Percentiles rank a stretch among this genome's conserved stretches.
phyloP scores from a whole-genome alignment of 2,797 vertebrate species.

The Acanthurus lineatus region DNA sequence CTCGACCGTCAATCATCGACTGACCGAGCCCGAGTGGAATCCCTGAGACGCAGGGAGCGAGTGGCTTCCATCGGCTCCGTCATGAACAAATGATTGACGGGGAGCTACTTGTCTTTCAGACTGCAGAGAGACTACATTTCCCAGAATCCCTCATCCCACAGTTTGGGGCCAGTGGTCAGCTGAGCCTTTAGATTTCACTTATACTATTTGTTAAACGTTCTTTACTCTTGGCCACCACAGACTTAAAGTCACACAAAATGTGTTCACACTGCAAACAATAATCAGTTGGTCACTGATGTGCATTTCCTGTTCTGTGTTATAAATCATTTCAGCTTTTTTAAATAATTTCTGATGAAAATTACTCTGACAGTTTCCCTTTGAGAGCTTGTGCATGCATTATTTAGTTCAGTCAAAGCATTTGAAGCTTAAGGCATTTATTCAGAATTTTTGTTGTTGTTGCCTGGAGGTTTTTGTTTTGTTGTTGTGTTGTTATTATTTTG shows the following conservation, averaged over 20 bases:
- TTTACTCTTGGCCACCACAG: neutral
- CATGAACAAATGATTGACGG: constrained; percentile 70
- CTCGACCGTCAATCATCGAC: constrained; percentile 60
- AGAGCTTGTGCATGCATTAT: too few relatives aligned
- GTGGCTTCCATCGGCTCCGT: constrained; percentile 65
- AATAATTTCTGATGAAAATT: neutral
- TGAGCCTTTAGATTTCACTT: neutral
- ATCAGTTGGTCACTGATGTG: neutral
- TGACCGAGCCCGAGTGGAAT: constrained; percentile 64
- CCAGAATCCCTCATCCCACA: neutral
- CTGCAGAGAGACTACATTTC: constrained; percentile 5
- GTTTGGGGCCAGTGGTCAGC: too few relatives aligned
- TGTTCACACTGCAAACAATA: constrained; percentile 23
- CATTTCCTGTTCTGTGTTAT: neutral
- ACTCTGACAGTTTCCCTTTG: too few relatives aligned
- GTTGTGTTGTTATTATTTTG: too few relatives aligned
- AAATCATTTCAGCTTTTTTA: neutral
- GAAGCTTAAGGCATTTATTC: too few relatives aligned
- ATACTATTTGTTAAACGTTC: neutral
- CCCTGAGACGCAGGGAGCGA: constrained; percentile 58
- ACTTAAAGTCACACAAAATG: neutral
- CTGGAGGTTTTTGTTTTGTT: too few relatives aligned
- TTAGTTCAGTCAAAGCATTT: too few relatives aligned
- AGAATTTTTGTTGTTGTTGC: too few relatives aligned
- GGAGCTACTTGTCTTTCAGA: constrained; percentile 8